These are phyloP conservation scores for Temnopleurus reevesii DNA, from an alignment of 53 echinoderm and acorn worm genomes.

Conservation along the genomic window DNA sequence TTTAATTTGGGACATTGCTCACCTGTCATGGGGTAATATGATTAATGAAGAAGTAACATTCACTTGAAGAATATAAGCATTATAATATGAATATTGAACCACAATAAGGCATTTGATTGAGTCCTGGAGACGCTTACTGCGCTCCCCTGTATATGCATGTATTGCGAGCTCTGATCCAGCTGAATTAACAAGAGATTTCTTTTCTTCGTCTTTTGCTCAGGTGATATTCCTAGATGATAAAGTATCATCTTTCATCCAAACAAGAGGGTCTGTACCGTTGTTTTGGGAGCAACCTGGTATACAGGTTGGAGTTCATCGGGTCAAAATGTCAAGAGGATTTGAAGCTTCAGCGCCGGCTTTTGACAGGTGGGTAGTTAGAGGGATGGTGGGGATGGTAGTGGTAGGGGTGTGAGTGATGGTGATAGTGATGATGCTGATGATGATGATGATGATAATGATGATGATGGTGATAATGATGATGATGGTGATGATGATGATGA, in stretches of 20 bases:
- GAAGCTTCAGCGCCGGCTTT: conserved; percentile 93
- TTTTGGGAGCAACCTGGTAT: conserved; percentile 98
- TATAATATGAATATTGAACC: no score
- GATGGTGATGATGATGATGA: neutral
- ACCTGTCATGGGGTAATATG: no score
- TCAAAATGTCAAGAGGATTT: conserved; percentile 90
- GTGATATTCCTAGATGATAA: conserved; percentile 82
- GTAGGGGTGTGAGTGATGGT: neutral
- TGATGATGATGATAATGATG: neutral
- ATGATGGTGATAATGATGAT: neutral
- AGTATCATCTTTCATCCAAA: conserved; percentile 87
- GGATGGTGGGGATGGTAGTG: neutral
- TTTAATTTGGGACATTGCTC: no score
- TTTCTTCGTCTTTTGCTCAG: conserved; percentile 23
- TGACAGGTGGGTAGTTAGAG: conserved; percentile 65
- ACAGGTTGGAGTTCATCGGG: conserved; percentile 86
- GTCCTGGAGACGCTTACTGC: no score
- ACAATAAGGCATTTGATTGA: no score
- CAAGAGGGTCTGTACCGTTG: conserved; percentile 88
- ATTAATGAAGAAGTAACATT: no score
- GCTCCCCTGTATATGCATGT: no score
- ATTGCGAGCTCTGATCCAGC: no score
- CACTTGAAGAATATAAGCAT: no score
- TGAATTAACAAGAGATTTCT: no score
- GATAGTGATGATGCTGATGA: neutral